Base-by-base conservation (phyloP, 2,113 vertebrate species). In the Pelecanus crispus region DNA sequence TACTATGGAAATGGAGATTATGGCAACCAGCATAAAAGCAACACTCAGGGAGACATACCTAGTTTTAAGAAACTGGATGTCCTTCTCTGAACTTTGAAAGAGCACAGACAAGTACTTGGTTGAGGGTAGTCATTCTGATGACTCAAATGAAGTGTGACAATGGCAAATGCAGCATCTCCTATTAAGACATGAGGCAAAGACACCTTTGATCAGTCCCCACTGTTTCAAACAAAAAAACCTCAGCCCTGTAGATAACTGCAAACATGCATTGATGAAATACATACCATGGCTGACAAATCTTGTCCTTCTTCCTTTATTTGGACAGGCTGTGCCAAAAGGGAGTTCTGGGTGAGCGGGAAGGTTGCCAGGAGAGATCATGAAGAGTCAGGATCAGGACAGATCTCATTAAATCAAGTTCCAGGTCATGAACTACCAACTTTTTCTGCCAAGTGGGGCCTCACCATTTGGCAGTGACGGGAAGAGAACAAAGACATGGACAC, bases 61-160 rank as follows among this genome's bases (percentile, higher is more conserved):
- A 5, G 9, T 56, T 80, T 67, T 19, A 78, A 55, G 72, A 63
- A 58, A 59, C 18, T 42, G 26, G 36, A 19, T 19, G 26, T 52
- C 40, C 47, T 87, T 47, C 31, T 70, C 45, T 47, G 17, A 83
- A 50, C 0, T 0, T 0, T 36, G 15, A 25, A 47, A 74, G 21
- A 92, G 38, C n/a, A 58, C 25, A 47, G 63, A 8, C 6, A 36
- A 21, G 44, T 47, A 24, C 31, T 42, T 90, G 24, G 34, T 18
- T 78, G 71, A 73, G 44, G 34, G 40, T 10, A 26, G 31, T 20
- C 56, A 32, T 66, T 49, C 75, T 4, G 1, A n/a, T 55, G 42
- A 52, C 34, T 86, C 59, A 49, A 12, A 61, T n/a, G 14, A 42
- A 62, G 10, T 11, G 34, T 10, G 65, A 53, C 7, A 14, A 36